phyloP scores from a whole-genome alignment of 2,888 invertebrate genomes.

The Melinopterus prodromus region DNA sequence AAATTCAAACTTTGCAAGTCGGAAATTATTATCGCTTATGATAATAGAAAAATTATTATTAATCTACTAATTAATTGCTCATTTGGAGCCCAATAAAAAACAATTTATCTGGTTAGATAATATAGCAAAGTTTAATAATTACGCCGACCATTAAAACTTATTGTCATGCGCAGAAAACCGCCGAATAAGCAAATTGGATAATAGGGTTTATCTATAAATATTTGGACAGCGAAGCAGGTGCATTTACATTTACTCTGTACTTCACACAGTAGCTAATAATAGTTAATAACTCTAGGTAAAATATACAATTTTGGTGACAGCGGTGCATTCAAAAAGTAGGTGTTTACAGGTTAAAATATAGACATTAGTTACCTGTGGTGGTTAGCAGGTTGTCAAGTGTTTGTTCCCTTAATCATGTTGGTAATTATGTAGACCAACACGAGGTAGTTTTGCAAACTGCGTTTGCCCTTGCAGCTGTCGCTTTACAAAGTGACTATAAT shows the following conservation, averaged over 20 bases:
- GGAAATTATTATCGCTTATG: not conserved
- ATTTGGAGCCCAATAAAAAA: not conserved
- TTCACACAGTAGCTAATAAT: not conserved
- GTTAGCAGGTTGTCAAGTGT: not conserved
- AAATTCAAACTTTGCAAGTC: not conserved
- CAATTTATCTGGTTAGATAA: too few relatives aligned
- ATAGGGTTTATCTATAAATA: not conserved
- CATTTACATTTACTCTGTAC: not conserved
- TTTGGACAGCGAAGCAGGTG: not conserved
- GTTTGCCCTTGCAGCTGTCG: not conserved
- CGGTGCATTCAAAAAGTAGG: not conserved
- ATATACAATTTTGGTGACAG: not conserved
- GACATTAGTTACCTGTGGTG: not conserved
- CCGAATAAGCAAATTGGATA: not conserved
- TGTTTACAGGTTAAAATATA: not conserved
- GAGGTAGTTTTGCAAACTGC: not conserved
- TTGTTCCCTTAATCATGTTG: not conserved
- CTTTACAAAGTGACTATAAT: not conserved
- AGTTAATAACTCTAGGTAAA: not conserved
- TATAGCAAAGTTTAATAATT: too few relatives aligned
- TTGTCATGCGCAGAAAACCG: not conserved
- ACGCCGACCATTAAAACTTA: not conserved
- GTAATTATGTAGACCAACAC: not conserved
- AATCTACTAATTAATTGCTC: not conserved
- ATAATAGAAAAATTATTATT: not conserved